A percentile compares a stretch with the other conserved stretches of the same genome.
Conservation (phyloP, 1,140 invertebrate species). For the Scaptomyza graminum region DNA sequence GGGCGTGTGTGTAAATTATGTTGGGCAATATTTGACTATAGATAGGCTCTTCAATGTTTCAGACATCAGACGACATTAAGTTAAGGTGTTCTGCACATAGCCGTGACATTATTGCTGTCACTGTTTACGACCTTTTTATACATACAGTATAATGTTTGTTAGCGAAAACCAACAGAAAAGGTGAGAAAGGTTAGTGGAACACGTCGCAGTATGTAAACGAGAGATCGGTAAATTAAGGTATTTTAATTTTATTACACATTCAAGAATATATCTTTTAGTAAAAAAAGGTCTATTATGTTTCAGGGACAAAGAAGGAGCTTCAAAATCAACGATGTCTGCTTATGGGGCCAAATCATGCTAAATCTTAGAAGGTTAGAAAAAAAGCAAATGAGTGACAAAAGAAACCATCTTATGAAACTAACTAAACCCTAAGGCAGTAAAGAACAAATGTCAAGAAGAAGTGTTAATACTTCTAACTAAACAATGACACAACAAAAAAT, state of each 20-base stretch:
- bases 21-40: slow-evolving; percentile 71
- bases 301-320: too few species aligned
- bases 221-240: too few species aligned
- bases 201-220: slow-evolving; percentile 12
- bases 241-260: too few species aligned
- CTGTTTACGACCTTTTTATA: slow-evolving; percentile 24
- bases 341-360: too few species aligned
- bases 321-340: too few species aligned
- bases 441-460: slow-evolving; percentile 38
- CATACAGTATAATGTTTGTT: slow-evolving; percentile 18
- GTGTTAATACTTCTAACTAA: slow-evolving; percentile 56
- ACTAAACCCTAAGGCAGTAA: slow-evolving; percentile 4
- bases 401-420: neutral
- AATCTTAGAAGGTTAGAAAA: too few species aligned
- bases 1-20: slow-evolving; percentile 72
- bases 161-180: slow-evolving; percentile 53
- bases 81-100: slow-evolving; percentile 41
- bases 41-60: slow-evolving; percentile 70
- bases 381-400: too few species aligned
- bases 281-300: too few species aligned
- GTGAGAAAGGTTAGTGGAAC: slow-evolving; percentile 66
- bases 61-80: slow-evolving; percentile 9
- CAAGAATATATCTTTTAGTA: too few species aligned
- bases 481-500: slow-evolving; percentile 65
- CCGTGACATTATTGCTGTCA: slow-evolving; percentile 59